Conservation (phyloP, 2,888 invertebrate species). For the Ichneumoninae sp. region DNA sequence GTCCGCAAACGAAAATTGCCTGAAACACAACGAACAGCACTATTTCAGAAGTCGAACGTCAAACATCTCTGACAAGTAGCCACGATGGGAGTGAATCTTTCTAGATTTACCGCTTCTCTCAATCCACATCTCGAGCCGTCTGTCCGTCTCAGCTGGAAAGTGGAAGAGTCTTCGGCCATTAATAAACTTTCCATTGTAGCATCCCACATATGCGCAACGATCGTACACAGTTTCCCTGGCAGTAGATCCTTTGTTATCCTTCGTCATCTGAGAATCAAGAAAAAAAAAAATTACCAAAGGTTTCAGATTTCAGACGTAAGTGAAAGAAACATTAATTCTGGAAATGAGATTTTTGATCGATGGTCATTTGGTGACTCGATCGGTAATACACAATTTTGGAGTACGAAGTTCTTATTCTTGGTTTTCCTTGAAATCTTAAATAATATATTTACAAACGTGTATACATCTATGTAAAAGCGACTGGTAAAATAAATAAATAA, state of each 20-base stretch:
- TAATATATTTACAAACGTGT: no score
- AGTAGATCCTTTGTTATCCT: slow-evolving; percentile 31
- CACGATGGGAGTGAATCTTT: background rate
- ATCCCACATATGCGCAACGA: slow-evolving; percentile 57
- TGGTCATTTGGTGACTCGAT: background rate
- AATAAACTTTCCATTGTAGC: slow-evolving; percentile 61
- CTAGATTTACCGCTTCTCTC: slow-evolving; percentile 58
- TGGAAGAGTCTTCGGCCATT: slow-evolving; percentile 58
- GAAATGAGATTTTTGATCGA: no score
- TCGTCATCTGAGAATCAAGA: slow-evolving; percentile 23
- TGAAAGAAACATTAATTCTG: background rate
- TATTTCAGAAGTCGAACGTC: background rate
- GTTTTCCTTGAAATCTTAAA: background rate
- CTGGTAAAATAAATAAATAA: no score
- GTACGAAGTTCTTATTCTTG: background rate
- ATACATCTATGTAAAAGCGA: no score
- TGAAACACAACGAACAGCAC: background rate
- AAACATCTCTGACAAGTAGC: background rate
- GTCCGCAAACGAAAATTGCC: slow-evolving; percentile 63
- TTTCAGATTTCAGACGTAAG: background rate
- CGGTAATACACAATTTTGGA: background rate
- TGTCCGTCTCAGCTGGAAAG: slow-evolving; percentile 58
- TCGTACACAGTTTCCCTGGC: slow-evolving; percentile 59
- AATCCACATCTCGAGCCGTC: slow-evolving; percentile 62
- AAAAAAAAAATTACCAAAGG: background rate